A percentile compares a stretch with the other conserved stretches of the same genome.
phyloP scores from a whole-genome alignment of 92 coral and sea anemone genomes.

The Paramuricea clavata region DNA sequence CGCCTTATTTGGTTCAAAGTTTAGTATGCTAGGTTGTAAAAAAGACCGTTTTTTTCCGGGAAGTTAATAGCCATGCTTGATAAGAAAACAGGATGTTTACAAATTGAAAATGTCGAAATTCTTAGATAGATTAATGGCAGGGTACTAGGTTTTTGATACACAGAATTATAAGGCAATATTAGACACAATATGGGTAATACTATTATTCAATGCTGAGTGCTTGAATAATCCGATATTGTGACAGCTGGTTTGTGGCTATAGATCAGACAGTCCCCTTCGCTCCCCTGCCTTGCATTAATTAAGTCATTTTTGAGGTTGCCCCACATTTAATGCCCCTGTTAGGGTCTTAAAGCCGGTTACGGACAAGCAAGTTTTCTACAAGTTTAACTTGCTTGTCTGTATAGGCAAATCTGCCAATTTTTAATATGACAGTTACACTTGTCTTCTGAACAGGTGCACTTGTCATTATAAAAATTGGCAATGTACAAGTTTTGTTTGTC shows the following conservation, averaged over 20 bases:
- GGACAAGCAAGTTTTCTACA: no score
- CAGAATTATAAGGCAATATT: no score
- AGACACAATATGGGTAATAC: not conserved
- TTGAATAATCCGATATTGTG: slow-evolving; percentile 7
- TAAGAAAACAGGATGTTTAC: not conserved
- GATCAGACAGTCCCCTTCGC: not conserved
- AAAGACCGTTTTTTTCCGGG: not conserved
- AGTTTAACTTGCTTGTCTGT: no score
- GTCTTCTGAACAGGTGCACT: no score
- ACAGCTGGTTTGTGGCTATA: slow-evolving; percentile 12
- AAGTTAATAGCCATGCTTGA: not conserved
- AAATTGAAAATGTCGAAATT: not conserved
- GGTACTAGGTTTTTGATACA: not conserved
- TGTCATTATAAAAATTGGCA: no score
- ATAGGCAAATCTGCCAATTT: no score
- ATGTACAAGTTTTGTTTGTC: no score
- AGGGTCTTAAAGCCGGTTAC: no score
- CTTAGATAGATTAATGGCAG: not conserved
- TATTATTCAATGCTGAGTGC: not conserved
- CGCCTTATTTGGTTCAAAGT: not conserved
- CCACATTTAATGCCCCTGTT: no score
- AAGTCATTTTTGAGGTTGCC: slow-evolving; percentile 5
- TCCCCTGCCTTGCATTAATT: not conserved
- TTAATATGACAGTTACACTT: no score
- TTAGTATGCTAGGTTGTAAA: not conserved